These are phyloP conservation scores for Tetranychus piercei DNA, from an alignment of 2,888 invertebrate species.

Conservation along the genomic window DNA sequence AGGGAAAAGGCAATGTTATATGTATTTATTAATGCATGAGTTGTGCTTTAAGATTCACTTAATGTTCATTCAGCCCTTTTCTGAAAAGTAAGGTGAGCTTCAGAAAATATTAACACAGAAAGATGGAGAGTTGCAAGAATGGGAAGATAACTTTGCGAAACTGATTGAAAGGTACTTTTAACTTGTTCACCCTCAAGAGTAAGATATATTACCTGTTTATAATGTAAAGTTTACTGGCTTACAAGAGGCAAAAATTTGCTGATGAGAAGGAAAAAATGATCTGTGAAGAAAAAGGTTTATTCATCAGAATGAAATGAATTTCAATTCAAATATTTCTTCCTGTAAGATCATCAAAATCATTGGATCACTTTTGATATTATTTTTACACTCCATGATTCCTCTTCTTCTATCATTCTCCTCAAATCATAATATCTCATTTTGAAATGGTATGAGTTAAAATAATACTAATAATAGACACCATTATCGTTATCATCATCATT, in stretches of 20 bases:
- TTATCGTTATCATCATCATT: too few relatives aligned
- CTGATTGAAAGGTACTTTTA: too few relatives aligned
- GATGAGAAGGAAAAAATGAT: not conserved
- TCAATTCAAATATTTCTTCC: not conserved
- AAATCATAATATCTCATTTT: too few relatives aligned
- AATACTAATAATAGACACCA: too few relatives aligned
- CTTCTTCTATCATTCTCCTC: too few relatives aligned
- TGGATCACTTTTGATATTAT: too few relatives aligned
- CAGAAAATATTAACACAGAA: too few relatives aligned
- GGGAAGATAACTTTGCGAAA: too few relatives aligned
- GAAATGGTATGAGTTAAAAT: too few relatives aligned
- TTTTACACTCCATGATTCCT: too few relatives aligned
- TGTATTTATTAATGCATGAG: constrained; percentile 16
- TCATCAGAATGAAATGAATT: not conserved
- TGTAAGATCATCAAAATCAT: not conserved
- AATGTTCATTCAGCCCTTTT: not conserved
- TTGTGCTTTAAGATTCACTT: constrained; percentile 6
- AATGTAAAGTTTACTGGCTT: too few relatives aligned
- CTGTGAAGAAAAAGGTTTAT: not conserved
- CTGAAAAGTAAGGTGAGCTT: not conserved
- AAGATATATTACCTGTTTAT: not conserved
- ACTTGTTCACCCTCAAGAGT: not conserved
- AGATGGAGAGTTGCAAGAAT: too few relatives aligned
- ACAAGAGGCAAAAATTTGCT: not conserved
- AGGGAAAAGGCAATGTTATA: not conserved